phyloP scores from a whole-genome alignment of 1,140 invertebrate species.

The Callitettix versicolor region DNA sequence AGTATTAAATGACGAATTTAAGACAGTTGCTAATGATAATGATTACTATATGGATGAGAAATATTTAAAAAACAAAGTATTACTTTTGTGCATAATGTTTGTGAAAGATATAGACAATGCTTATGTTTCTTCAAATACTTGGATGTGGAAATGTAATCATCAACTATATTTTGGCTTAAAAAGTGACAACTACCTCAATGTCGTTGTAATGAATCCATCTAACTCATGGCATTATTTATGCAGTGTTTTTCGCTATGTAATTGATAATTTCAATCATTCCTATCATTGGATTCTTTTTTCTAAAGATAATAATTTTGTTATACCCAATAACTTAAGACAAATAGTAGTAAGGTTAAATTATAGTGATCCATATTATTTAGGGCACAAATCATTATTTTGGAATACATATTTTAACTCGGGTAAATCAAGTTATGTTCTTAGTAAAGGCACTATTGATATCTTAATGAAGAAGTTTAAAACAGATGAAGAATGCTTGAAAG shows the following conservation, averaged over 20 bases:
- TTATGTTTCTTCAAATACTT: slow-evolving; percentile 20
- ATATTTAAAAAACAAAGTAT: slow-evolving; percentile 14
- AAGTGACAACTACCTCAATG: slow-evolving; percentile 8
- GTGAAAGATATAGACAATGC: slow-evolving; percentile 19
- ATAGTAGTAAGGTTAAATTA: slow-evolving; percentile 20
- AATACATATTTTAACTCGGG: slow-evolving; percentile 21
- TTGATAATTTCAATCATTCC: not conserved
- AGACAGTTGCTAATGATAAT: no score
- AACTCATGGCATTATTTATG: slow-evolving; percentile 25
- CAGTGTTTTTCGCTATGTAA: slow-evolving; percentile 16
- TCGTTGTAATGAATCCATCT: slow-evolving; percentile 10
- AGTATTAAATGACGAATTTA: no score
- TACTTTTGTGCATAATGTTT: slow-evolving; percentile 23
- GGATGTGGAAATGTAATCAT: slow-evolving; percentile 20
- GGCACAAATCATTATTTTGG: slow-evolving; percentile 24
- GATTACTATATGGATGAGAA: no score
- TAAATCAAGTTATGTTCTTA: slow-evolving; percentile 23
- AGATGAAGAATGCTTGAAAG: slow-evolving; percentile 10
- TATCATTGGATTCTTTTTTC: slow-evolving; percentile 24
- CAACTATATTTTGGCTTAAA: slow-evolving; percentile 15
- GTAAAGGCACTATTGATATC: slow-evolving; percentile 17
- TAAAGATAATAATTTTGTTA: slow-evolving; percentile 23
- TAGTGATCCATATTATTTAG: slow-evolving; percentile 20
- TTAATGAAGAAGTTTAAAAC: slow-evolving; percentile 17
- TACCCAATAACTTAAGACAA: slow-evolving; percentile 26